Base-by-base conservation (phyloP, 2,888 invertebrate species). In the Brachyptera putata region DNA sequence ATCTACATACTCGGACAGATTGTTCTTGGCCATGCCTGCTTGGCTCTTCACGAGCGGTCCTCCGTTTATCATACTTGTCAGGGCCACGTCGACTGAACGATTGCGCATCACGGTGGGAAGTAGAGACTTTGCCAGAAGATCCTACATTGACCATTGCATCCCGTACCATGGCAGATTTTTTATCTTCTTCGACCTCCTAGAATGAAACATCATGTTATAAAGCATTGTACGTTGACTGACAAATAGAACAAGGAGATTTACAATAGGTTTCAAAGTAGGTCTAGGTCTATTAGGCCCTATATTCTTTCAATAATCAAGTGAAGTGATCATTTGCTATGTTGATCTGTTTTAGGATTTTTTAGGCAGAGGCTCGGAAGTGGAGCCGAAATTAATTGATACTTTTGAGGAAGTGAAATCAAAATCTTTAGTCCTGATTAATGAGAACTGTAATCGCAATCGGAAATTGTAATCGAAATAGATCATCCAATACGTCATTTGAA, bases 151-250 rank as follows among this genome's bases (percentile, higher is more conserved):
- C 74, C 64, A 76, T 65, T 9, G 76, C 76, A 66, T 76, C 75
- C 34, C 69, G 63, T 65, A 75, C 74, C 1, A 75, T 73, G 43
- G 77, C 77, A 67, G 73, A 71, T 60, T 75, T 70, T 57, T 75
- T 75, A 67, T 77, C 77, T 13, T 73, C 75, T 66, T 76, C 76
- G 4, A 76, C 76, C 69, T 76, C 77, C 56, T 68, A 59, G 3
- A 43, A 37, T 18, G 16, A 11, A 55, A 18, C 22, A n/a, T n/a
- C 1, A 18, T 14, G n/a, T n/a, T n/a, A n/a, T n/a, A n/a, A n/a
- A n/a, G n/a, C n/a, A n/a, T n/a, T n/a, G n/a, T n/a, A n/a, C n/a
- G n/a, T n/a, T n/a, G n/a, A n/a, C n/a, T n/a, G n/a, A n/a, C n/a
- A n/a, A n/a, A n/a, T n/a, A n/a, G n/a, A n/a, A n/a, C n/a, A n/a